These are phyloP conservation scores for Antheraea assamensis DNA, from an alignment of 2,888 invertebrate species.

Conservation along the genomic window DNA sequence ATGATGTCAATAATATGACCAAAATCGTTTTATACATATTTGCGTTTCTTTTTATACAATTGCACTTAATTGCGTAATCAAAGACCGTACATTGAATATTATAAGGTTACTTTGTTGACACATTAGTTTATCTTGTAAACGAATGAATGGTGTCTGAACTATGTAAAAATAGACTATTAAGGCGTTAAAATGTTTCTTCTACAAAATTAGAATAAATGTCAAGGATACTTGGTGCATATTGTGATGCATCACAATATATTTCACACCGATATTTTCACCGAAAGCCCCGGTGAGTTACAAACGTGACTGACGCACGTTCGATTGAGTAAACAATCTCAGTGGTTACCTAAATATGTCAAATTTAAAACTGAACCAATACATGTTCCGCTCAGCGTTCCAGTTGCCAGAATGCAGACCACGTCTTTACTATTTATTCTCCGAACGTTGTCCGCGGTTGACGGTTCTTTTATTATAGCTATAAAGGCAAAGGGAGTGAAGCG, in stretches of 20 bases:
- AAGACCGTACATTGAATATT: neutral
- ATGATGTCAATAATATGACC: too few species aligned
- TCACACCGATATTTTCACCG: neutral
- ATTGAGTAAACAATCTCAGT: conserved; percentile 27
- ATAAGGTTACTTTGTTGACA: neutral
- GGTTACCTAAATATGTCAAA: conserved; percentile 27
- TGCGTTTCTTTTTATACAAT: neutral
- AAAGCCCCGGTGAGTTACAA: conserved; percentile 2
- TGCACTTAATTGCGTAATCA: neutral
- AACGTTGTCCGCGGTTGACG: conserved; percentile 71
- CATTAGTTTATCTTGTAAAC: neutral
- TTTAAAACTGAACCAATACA: conserved; percentile 45
- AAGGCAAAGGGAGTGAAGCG: conserved; percentile 66
- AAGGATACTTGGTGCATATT: neutral
- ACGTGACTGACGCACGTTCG: conserved; percentile 21
- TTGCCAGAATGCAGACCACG: conserved; percentile 67
- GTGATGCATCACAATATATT: neutral
- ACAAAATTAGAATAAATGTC: neutral
- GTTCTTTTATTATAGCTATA: conserved; percentile 80
- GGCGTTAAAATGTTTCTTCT: neutral
- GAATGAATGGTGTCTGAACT: neutral
- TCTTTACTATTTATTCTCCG: conserved; percentile 69
- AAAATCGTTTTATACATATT: neutral
- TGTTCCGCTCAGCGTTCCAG: conserved; percentile 52
- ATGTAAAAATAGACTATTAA: neutral